These are phyloP conservation scores for Lepus townsendii DNA, from an alignment of 2,797 vertebrate genomes.

Conservation along the genomic window DNA sequence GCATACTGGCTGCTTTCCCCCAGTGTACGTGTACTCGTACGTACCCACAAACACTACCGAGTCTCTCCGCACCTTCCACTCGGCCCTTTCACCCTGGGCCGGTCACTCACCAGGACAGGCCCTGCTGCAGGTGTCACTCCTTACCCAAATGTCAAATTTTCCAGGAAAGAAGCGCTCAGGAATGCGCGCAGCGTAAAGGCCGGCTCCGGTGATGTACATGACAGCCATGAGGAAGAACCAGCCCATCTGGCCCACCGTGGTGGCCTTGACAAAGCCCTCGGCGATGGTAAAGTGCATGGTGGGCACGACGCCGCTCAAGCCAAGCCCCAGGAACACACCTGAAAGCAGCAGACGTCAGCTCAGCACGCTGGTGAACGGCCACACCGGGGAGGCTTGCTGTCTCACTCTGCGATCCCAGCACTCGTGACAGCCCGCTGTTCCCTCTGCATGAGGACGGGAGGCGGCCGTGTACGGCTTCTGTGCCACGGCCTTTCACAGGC, in stretches of 20 bases:
- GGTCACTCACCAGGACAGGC: neutral
- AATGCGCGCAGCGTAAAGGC: constrained; percentile 97
- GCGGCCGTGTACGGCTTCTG: too few relatives aligned
- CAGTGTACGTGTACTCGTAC: fast-evolving
- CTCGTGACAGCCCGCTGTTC: neutral
- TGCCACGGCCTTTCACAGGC: too few relatives aligned
- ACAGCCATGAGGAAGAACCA: constrained; percentile 99
- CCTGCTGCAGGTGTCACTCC: constrained; percentile 64
- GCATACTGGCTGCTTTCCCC: too few relatives aligned
- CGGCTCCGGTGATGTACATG: constrained; percentile 98
- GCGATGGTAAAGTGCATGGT: constrained; percentile 99
- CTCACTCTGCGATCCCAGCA: neutral
- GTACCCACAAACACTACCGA: neutral
- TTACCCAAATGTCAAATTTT: constrained; percentile 99
- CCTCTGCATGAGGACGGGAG: too few relatives aligned
- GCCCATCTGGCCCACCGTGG: constrained; percentile 98
- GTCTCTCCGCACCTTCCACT: neutral
- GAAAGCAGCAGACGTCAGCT: neutral
- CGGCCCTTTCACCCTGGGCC: neutral
- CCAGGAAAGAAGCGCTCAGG: constrained; percentile 99
- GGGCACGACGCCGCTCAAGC: constrained; percentile 97
- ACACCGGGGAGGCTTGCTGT: neutral
- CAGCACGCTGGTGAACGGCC: neutral
- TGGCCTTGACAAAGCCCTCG: constrained; percentile 99
- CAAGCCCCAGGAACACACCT: constrained; percentile 98